These are phyloP conservation scores for Mimachlamys varia DNA, from an alignment of 2,888 invertebrate genomes.

Conservation along the genomic window DNA sequence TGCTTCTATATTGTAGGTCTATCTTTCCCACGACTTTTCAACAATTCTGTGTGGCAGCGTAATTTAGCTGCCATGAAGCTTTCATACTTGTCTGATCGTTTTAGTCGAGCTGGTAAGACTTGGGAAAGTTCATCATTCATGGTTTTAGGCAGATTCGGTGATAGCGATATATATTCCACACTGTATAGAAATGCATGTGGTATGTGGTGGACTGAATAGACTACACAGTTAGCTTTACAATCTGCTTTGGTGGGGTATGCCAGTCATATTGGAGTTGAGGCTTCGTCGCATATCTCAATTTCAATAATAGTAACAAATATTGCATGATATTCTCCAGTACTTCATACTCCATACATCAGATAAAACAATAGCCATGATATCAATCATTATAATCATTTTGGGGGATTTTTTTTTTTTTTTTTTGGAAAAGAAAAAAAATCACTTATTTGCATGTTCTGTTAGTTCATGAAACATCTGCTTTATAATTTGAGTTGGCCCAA, in stretches of 20 bases:
- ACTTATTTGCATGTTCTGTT: constrained; percentile 1
- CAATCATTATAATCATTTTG: not conserved
- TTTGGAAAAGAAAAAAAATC: not conserved
- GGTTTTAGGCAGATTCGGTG: constrained; percentile 14
- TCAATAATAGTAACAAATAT: not conserved
- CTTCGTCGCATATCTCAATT: not conserved
- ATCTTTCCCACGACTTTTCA: constrained; percentile 66
- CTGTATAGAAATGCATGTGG: not conserved
- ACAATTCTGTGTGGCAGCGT: constrained; percentile 73
- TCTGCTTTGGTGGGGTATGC: not conserved
- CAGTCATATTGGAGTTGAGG: not conserved
- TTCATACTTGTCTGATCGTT: constrained; percentile 51
- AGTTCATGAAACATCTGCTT: not conserved
- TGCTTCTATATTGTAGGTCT: constrained; percentile 71
- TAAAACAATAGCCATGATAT: not conserved
- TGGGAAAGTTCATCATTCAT: not conserved
- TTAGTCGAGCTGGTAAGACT: constrained; percentile 51
- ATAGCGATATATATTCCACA: not conserved
- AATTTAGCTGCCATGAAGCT: constrained; percentile 54
- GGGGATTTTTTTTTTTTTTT: no score
- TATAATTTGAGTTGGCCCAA: not conserved
- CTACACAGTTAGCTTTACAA: not conserved
- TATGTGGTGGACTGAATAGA: not conserved
- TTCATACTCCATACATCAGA: not conserved
- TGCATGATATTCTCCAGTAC: not conserved